Evolutionary conservation across 1,140 invertebrate genomes (phyloP), one percentile per base, ranked within the genome.

Genomic region (Ganaspis sp.): DNA sequence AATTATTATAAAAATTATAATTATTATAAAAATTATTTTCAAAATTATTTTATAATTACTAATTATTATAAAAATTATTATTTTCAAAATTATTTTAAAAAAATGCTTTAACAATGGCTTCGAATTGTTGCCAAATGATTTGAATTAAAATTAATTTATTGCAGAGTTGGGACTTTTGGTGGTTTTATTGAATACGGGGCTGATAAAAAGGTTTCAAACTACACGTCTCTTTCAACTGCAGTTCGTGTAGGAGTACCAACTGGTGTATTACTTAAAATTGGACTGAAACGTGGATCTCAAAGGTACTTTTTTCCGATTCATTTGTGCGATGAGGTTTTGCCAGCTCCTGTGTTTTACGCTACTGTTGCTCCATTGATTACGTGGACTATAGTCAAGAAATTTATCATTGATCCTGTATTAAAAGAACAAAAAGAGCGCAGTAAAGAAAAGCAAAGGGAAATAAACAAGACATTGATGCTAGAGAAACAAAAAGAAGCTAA

Each of bases 341-440:
- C 97, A 1, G 95, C 95, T 19, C 96, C 98, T 0, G 92, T 99
- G 34, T 97, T 99, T 88, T 99, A 99, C 87, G 98, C 97, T 1
- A 98, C 98, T 0, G 91, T 98, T 0, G 93, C 96, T 0, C 98
- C 98, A 0, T 64, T 98, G 2, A 90, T 98, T 45, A 93, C 94
- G 0, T 98, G 95, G 94, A 92, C 95, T 21, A 86, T 96, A 0
- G 90, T 97, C 0, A 98, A 98, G 88, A 97, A 96, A 82, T 92
- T 97, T 0, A 92, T 99, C 4, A 93, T 99, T 15, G 96, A 98
- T 83, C 98, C 98, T 0, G 96, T 98, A 79, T 91, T 96, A 0
- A 93, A 93, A 69, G 94, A 96, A 75, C 94, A 96, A 79, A 94
- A 95, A 81, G 93, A 95, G 74, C 93, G 94, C 75, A 96, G 96